These are phyloP conservation scores for Psittacula derbiana DNA, from an alignment of 2,797 vertebrate genomes.

Conservation along the genomic window DNA sequence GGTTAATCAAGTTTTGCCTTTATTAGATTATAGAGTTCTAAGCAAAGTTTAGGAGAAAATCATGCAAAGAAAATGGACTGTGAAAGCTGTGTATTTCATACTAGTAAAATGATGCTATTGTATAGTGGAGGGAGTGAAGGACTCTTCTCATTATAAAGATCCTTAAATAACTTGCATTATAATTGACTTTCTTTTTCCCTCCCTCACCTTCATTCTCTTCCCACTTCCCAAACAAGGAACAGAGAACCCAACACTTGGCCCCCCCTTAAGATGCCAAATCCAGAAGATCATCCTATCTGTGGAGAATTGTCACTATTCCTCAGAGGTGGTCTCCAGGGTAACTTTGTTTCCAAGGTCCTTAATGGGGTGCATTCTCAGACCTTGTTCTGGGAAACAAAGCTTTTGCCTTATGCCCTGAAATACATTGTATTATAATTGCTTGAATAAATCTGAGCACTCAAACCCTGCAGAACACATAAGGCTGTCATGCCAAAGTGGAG, in stretches of 20 bases:
- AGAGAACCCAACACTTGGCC: background rate
- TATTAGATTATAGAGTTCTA: background rate
- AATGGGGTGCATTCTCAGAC: background rate
- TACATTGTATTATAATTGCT: background rate
- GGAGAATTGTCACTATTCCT: background rate
- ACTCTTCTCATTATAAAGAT: background rate
- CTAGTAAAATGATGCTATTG: background rate
- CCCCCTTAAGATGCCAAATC: background rate
- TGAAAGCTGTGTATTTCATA: background rate
- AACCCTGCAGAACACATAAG: background rate
- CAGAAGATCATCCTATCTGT: background rate
- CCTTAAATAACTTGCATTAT: background rate
- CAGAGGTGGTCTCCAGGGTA: background rate
- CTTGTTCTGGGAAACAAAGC: background rate
- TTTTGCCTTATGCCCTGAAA: background rate
- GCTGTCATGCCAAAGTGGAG: background rate
- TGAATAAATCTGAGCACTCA: background rate
- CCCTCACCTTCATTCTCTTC: background rate
- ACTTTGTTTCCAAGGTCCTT: background rate
- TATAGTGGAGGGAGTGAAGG: background rate
- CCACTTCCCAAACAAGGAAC: background rate
- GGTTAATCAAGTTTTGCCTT: background rate
- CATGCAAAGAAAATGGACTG: background rate
- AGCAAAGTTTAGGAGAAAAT: background rate
- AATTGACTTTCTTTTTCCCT: background rate